Percentiles rank a stretch among this genome's conserved stretches.
Conservation (phyloP, 53 echinoderm and acorn worm species). For the Apostichopus leukothele region DNA sequence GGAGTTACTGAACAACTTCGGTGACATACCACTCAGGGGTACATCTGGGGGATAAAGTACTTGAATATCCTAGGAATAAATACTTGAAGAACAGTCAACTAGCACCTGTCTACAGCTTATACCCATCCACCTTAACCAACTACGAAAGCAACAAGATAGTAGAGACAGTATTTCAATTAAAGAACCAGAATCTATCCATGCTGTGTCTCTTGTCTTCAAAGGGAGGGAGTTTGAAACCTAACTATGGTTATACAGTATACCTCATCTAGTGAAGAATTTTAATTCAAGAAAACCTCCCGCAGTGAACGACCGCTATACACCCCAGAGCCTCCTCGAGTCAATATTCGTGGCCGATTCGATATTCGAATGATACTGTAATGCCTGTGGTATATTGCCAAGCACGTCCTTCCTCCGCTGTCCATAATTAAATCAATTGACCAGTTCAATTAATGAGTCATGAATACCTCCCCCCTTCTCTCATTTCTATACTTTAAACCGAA, state of each 20-base stretch:
- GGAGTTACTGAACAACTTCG: not conserved
- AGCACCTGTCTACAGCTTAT: not conserved
- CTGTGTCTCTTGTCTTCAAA: conserved; percentile 1
- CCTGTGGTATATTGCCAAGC: not conserved
- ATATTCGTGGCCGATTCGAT: not conserved
- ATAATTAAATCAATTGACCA: not conserved
- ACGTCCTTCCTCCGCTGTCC: not conserved
- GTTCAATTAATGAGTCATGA: not conserved
- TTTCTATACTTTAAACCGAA: not conserved
- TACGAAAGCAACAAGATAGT: not conserved
- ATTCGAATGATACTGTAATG: not conserved
- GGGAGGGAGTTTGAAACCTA: conserved; percentile 11
- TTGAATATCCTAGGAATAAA: not conserved
- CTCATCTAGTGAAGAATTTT: not conserved
- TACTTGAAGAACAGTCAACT: not conserved
- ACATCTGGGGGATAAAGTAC: not conserved
- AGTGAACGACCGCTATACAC: not conserved
- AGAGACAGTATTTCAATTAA: not conserved
- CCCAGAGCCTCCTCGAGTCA: not conserved
- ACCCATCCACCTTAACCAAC: not conserved
- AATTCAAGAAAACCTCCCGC: not conserved
- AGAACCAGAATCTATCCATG: not conserved
- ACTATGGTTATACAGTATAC: not conserved
- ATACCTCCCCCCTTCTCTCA: not conserved
- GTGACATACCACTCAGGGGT: not conserved